Base-by-base conservation (phyloP, 2,113 vertebrate genomes). In the Lagopus muta region DNA sequence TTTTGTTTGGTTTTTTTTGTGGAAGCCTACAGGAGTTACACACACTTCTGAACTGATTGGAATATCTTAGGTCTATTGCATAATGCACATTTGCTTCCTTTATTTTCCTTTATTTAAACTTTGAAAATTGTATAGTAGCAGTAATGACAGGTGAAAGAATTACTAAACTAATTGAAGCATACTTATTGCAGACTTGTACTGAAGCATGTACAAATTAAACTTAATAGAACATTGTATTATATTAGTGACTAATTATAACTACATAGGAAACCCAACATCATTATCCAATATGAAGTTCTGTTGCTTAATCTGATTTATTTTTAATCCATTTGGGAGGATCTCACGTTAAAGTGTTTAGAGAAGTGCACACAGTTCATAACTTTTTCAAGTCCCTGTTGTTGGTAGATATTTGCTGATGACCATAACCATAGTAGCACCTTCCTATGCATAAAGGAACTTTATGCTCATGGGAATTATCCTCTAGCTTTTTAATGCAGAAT, bases 221-320 rank as follows among this genome's bases (percentile, higher is more conserved):
- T 45, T 15, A 1, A 4, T 43, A 43, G 91, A 58, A 42, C n/a
- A 28, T 82, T 67, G 42, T 47, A 22, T 72, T 34, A 5, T 13
- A 42, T 78, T 67, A 86, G 13, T 25, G 55, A 27, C 57, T 64
- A 79, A 84, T 83, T 91, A 65, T 58, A 84, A 27, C 50, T 72
- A 66, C 32, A 2, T 48, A 42, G 42, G 34, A 60, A 90, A 64
- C 38, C 27, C 40, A 12, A 52, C 64, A 38, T 60, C 43, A 16
- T 73, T 66, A 64, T 38, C 19, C 38, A 60, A 57, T 60, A 64
- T 40, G 30, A 82, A 62, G 7, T 19, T 58, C 34, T 15, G 1
- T 52, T 84, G 64, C 69, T 92, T 60, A 11, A 57, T 80, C 18
- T 77, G 17, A 0, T 76, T 91, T 73, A 57, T 79, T 85, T 75